phyloP scores from a whole-genome alignment of 2,888 invertebrate genomes.

The Biston betularia region DNA sequence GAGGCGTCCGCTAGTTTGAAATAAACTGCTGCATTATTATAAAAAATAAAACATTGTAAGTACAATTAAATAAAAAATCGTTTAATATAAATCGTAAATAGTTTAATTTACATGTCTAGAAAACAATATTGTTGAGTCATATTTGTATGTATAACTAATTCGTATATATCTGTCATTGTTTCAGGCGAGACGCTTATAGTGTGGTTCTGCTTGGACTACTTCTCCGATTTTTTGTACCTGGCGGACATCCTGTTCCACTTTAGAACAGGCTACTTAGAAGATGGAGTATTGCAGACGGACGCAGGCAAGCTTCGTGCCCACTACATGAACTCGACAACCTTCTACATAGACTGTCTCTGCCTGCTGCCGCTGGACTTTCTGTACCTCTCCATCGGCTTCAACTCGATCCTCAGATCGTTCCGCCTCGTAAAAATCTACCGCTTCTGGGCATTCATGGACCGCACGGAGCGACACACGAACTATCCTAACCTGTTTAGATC shows the following conservation, averaged over 20 bases:
- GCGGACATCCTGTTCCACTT: constrained; percentile 99
- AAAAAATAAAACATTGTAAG: too few species aligned
- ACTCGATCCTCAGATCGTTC: constrained; percentile 97
- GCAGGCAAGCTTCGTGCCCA: constrained; percentile 96
- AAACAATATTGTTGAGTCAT: too few species aligned
- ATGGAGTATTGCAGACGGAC: constrained; percentile 99
- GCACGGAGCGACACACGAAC: constrained; percentile 99
- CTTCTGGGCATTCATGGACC: constrained; percentile 99
- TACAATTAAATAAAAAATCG: too few species aligned
- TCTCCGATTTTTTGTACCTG: constrained; percentile 98
- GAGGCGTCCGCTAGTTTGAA: too few species aligned
- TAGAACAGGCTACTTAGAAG: constrained; percentile 98
- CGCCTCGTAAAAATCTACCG: constrained; percentile 98
- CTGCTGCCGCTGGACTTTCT: constrained; percentile 98
- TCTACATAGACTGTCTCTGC: constrained; percentile 99
- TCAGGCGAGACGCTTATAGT: constrained; percentile 94
- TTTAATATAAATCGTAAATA: too few species aligned
- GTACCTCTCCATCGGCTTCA: constrained; percentile 98
- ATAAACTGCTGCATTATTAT: too few species aligned
- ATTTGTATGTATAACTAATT: too few species aligned
- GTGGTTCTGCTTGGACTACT: constrained; percentile 99
- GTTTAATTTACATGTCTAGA: too few species aligned
- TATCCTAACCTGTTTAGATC: constrained; percentile 98
- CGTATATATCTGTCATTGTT: constrained; percentile 60
- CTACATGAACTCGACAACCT: constrained; percentile 98